These are phyloP conservation scores for Toxonevra muliebris DNA, from an alignment of 2,888 invertebrate genomes.

Conservation along the genomic window DNA sequence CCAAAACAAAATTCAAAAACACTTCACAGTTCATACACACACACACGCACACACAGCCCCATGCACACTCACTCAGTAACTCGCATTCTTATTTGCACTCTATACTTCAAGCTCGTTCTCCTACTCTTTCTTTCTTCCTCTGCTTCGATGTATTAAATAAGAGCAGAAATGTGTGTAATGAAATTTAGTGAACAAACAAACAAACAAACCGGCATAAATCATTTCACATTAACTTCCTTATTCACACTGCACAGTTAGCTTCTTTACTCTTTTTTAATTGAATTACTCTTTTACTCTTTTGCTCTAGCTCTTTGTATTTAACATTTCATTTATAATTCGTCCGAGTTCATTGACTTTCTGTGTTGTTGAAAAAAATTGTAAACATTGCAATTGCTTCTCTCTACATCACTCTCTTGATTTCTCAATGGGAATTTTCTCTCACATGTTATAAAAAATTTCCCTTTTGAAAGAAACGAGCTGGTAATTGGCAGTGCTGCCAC, in stretches of 20 bases:
- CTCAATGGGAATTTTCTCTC: background rate
- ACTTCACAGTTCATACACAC: background rate
- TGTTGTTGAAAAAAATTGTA: background rate
- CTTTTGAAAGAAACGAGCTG: too few species aligned
- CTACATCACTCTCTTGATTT: background rate
- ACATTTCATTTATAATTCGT: too few species aligned
- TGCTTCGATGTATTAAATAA: background rate
- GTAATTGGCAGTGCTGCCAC: too few species aligned
- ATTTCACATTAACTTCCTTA: too few species aligned
- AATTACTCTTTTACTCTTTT: too few species aligned
- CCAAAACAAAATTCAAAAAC: slow-evolving; percentile 39
- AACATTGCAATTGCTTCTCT: slow-evolving; percentile 6
- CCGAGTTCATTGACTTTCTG: background rate
- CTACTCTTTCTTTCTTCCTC: background rate
- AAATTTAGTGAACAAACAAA: too few species aligned
- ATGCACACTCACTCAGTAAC: background rate
- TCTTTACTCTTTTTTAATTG: too few species aligned
- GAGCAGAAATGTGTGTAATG: too few species aligned
- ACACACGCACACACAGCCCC: background rate
- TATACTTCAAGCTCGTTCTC: background rate
- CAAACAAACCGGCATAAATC: too few species aligned
- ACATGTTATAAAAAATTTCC: background rate
- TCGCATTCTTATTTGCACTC: background rate
- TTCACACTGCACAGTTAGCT: too few species aligned
- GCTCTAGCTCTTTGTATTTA: too few species aligned